Percentiles rank a stretch among this genome's conserved stretches.
These are phyloP conservation scores for Avahi laniger DNA, from an alignment of 2,797 vertebrate genomes.

Conservation along the genomic window DNA sequence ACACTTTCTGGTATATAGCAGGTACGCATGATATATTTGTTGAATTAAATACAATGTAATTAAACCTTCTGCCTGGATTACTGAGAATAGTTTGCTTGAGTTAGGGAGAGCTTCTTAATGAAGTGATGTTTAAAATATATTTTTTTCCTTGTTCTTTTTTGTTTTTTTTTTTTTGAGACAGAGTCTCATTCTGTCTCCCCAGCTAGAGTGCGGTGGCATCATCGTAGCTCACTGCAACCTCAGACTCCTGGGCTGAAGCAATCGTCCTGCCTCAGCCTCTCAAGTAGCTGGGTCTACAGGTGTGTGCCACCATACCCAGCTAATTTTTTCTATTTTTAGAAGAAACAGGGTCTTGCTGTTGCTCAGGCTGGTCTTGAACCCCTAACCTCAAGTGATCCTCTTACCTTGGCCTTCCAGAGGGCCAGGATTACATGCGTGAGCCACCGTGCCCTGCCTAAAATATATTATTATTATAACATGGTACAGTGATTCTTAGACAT, in stretches of 20 bases:
- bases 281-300: not conserved
- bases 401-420: not conserved
- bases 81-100: not conserved
- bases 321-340: not conserved
- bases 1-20: not conserved
- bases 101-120: not conserved
- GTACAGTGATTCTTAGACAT: not conserved
- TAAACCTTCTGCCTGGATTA: not conserved
- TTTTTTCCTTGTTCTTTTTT: not conserved
- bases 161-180: not conserved
- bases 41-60: not conserved
- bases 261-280: not conserved
- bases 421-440: not conserved
- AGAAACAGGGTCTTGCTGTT: not conserved
- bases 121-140: not conserved
- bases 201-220: not conserved
- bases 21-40: not conserved
- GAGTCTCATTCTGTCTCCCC: not conserved
- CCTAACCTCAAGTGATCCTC: not conserved
- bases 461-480: not conserved
- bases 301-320: not conserved
- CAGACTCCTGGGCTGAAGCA: not conserved
- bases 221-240: not conserved
- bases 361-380: not conserved
- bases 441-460: not conserved